phyloP scores from a whole-genome alignment of 2,113 vertebrate species.

The Notothenia coriiceps region DNA sequence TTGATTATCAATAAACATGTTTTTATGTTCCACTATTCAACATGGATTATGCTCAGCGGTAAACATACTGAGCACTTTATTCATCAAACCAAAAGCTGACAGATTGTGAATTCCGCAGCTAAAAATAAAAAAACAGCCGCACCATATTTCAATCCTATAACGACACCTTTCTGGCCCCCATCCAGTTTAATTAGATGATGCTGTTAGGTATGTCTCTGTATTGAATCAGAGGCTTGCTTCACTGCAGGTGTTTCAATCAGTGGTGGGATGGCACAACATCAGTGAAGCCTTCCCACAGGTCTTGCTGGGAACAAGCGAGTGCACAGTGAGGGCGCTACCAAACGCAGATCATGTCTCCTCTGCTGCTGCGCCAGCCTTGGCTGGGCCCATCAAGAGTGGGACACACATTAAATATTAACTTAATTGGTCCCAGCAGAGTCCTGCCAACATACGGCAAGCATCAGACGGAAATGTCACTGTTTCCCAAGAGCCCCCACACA shows the following conservation, averaged over 20 bases:
- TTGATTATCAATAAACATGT: conserved; percentile 61
- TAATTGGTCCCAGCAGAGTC: conserved; percentile 83
- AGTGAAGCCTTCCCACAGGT: conserved; percentile 70
- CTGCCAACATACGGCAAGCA: conserved; percentile 77
- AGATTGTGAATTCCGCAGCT: conserved; percentile 41
- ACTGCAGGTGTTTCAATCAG: conserved; percentile 73
- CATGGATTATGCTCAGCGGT: conserved; percentile 30
- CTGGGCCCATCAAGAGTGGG: conserved; percentile 69
- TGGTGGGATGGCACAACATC: conserved; percentile 75
- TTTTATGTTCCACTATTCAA: conserved; percentile 41
- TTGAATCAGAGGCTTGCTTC: conserved; percentile 36
- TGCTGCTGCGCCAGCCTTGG: conserved; percentile 75
- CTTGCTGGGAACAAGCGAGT: conserved; percentile 65
- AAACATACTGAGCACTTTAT: conserved; percentile 23
- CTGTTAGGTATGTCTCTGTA: conserved; percentile 37
- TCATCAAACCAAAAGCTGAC: conserved; percentile 21
- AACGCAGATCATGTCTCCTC: conserved; percentile 69
- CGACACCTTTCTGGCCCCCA: conserved; percentile 42
- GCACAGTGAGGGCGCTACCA: conserved; percentile 64
- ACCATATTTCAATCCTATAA: conserved; percentile 7
- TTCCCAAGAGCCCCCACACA: conserved; percentile 76
- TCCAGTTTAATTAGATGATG: conserved; percentile 59
- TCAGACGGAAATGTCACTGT: conserved; percentile 82
- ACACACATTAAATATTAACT: conserved; percentile 85
- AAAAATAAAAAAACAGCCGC: conserved; percentile 21